A percentile compares a stretch with the other conserved stretches of the same genome.
Evolutionary conservation across 2,113 vertebrate genomes (phyloP).

Genomic region (Hippocampus abdominalis): DNA sequence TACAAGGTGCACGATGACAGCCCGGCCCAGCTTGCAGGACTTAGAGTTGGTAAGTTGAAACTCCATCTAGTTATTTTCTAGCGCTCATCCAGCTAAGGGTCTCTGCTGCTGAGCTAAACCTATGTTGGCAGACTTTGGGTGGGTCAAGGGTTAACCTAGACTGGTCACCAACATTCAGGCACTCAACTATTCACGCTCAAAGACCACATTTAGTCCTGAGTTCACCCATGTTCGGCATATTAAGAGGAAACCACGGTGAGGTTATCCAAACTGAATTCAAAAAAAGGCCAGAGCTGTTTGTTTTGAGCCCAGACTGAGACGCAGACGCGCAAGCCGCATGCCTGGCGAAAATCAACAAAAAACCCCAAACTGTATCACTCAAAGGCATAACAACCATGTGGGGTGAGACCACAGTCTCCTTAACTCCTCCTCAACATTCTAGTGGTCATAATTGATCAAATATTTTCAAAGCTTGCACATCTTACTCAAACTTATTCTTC

Average conservation of each 20-base stretch:
- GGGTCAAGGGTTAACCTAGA: neutral
- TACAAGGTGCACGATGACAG: slow-evolving; percentile 87
- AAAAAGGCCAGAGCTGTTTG: neutral
- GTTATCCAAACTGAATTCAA: neutral
- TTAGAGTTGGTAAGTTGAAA: slow-evolving; percentile 81
- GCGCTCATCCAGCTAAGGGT: neutral
- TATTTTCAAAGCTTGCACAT: too few species aligned
- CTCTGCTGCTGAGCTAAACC: neutral
- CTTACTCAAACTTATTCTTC: too few species aligned
- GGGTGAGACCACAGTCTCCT: neutral
- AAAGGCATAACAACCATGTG: neutral
- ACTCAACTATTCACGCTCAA: neutral
- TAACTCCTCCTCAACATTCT: neutral
- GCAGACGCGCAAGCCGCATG: neutral
- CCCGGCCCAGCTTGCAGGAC: slow-evolving; percentile 84
- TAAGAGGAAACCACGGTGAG: neutral
- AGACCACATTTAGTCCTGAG: neutral
- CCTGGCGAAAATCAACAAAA: too few species aligned
- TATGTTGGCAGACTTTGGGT: neutral
- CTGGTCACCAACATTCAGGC: neutral
- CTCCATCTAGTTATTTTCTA: neutral
- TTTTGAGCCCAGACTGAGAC: too few species aligned
- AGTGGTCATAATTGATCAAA: too few species aligned
- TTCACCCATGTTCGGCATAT: neutral
- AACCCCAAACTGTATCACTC: neutral